Conservation (phyloP, 2,888 invertebrate species). For the Mesopsocus fuscifrons region DNA sequence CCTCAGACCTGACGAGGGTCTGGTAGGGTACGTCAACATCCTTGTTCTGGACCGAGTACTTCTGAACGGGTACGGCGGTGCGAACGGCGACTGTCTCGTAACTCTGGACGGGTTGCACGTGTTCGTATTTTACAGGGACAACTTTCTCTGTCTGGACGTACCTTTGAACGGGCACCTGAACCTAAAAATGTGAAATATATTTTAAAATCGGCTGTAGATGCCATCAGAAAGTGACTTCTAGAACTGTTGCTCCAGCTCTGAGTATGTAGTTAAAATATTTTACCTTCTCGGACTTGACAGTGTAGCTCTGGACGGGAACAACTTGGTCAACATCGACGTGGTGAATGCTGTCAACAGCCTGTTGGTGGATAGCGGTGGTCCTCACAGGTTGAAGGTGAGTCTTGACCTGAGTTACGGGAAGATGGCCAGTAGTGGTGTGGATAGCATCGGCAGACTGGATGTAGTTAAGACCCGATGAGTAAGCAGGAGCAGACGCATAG, state of each 20-base stretch:
- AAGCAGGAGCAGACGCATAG: neutral
- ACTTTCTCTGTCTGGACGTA: constrained; percentile 8
- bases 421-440: neutral
- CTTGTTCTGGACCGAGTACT: constrained; percentile 1
- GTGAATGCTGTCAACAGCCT: constrained; percentile 1
- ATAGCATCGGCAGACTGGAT: neutral
- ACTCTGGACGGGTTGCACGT: constrained; percentile 1
- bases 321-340: constrained; percentile 6
- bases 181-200: neutral
- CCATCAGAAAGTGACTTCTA: neutral
- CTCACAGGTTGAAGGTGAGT: neutral
- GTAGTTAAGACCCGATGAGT: neutral
- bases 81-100: neutral
- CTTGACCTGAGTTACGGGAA: neutral
- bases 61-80: constrained; percentile 1
- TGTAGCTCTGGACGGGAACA: constrained; percentile 6
- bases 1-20: constrained; percentile 1
- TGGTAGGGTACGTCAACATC: constrained; percentile 5
- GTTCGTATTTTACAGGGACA: constrained; percentile 4
- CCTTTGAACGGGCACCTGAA: constrained; percentile 3
- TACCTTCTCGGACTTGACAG: neutral
- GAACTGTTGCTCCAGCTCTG: neutral
- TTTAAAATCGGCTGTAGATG: neutral
- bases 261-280: too few relatives aligned
- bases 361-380: neutral